phyloP scores from a whole-genome alignment of 1,140 invertebrate genomes.

The Papilio polyxenes region DNA sequence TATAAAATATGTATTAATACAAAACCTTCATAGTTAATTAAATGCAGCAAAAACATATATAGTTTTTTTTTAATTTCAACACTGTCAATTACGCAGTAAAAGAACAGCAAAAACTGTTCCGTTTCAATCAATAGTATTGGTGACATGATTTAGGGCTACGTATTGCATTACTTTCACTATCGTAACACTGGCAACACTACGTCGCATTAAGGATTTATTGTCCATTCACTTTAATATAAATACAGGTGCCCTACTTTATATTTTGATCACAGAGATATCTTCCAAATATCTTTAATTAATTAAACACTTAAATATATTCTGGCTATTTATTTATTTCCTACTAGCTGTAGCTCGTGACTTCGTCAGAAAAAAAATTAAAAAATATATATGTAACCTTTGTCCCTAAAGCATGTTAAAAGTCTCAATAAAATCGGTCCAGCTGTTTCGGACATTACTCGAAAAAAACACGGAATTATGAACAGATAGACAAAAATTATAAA shows the following conservation, averaged over 20 bases:
- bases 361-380: no score
- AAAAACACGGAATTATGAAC: no score
- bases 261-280: conserved; percentile 1
- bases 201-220: not conserved
- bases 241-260: conserved; percentile 1
- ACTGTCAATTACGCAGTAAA: conserved; percentile 8
- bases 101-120: not conserved
- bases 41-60: not conserved
- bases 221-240: conserved; percentile 15
- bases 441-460: no score
- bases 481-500: no score
- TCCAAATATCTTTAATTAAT: not conserved
- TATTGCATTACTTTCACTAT: not conserved
- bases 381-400: no score
- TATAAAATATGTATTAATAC: not conserved
- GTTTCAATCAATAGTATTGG: conserved; percentile 20
- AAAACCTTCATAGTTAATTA: not conserved
- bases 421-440: no score
- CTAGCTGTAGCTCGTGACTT: no score
- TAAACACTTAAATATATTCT: not conserved
- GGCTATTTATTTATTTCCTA: not conserved
- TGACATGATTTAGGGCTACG: conserved; percentile 21
- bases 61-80: not conserved
- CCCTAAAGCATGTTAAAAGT: no score
- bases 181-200: not conserved